Conservation (phyloP, 2,113 vertebrate species). For the Nyctibius bracteatus region DNA sequence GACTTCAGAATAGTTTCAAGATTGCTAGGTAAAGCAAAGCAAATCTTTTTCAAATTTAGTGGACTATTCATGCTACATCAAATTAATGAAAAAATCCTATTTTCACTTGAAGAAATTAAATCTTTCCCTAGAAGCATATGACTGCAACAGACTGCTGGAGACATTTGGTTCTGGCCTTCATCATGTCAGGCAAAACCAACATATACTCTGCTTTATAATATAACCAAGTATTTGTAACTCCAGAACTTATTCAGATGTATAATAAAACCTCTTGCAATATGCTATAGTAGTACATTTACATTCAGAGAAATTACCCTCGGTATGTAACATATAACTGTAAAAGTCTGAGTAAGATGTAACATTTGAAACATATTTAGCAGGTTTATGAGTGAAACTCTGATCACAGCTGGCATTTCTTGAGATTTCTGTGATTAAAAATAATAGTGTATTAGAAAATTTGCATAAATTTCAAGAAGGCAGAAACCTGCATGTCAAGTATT, state of each 20-base stretch:
- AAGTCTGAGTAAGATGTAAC: neutral
- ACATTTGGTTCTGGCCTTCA: neutral
- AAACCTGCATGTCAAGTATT: neutral
- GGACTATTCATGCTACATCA: neutral
- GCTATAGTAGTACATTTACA: fast-evolving
- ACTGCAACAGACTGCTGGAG: neutral
- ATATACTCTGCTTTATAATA: neutral
- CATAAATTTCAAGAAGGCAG: neutral
- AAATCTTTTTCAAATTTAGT: neutral
- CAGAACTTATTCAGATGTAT: neutral
- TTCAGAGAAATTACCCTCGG: neutral
- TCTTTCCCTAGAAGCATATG: neutral
- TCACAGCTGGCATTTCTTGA: neutral
- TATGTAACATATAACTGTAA: neutral
- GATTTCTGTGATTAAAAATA: neutral
- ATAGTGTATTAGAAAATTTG: neutral
- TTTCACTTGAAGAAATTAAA: neutral
- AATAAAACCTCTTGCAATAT: neutral
- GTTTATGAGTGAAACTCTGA: neutral
- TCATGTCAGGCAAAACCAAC: neutral
- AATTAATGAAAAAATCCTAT: neutral
- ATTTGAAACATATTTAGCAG: neutral
- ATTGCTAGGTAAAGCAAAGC: neutral
- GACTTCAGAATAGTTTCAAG: neutral
- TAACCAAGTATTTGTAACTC: neutral